phyloP scores from a whole-genome alignment of 2,888 invertebrate species.

The Caenorhabditis zanzibari region DNA sequence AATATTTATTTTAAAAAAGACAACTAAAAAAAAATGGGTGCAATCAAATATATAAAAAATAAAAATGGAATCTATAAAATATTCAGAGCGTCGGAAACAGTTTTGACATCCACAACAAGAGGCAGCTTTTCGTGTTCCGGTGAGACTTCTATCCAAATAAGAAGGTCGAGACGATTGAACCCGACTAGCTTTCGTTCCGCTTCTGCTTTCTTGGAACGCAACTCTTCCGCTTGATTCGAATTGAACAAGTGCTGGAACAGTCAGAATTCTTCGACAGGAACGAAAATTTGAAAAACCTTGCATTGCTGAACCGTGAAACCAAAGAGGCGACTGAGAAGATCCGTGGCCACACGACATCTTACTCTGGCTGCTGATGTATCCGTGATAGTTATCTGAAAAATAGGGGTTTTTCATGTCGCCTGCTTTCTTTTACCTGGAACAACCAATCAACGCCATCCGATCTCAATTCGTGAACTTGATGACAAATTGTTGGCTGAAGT shows the following conservation, averaged over 20 bases:
- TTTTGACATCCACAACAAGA: conserved; percentile 60
- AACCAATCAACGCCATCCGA: conserved; percentile 62
- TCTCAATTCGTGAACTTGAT: conserved; percentile 54
- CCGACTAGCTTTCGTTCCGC: conserved; percentile 41
- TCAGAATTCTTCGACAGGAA: neutral
- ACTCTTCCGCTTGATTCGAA: conserved; percentile 28
- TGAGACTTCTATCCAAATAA: conserved; percentile 56
- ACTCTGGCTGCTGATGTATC: conserved; percentile 35
- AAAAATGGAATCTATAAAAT: conserved; percentile 40
- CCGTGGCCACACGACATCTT: conserved; percentile 42
- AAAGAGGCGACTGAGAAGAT: conserved; percentile 53
- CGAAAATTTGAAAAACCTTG: conserved; percentile 6
- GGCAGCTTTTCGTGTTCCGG: conserved; percentile 48
- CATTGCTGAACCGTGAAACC: conserved; percentile 62
- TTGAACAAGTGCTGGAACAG: conserved; percentile 27
- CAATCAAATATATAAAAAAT: too few relatives aligned
- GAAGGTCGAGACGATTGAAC: conserved; percentile 57
- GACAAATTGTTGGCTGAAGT: conserved; percentile 50
- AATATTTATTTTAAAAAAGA: too few relatives aligned
- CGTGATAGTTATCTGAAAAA: conserved; percentile 49
- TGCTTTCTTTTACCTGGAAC: conserved; percentile 29
- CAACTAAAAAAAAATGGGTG: too few relatives aligned
- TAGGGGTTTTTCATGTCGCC: too few relatives aligned
- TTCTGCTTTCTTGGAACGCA: conserved; percentile 16
- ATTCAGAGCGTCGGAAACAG: conserved; percentile 62